A percentile compares a stretch with the other conserved stretches of the same genome.
phyloP scores from a whole-genome alignment of 2,113 vertebrate species.

The Sinocyclocheilus grahami region DNA sequence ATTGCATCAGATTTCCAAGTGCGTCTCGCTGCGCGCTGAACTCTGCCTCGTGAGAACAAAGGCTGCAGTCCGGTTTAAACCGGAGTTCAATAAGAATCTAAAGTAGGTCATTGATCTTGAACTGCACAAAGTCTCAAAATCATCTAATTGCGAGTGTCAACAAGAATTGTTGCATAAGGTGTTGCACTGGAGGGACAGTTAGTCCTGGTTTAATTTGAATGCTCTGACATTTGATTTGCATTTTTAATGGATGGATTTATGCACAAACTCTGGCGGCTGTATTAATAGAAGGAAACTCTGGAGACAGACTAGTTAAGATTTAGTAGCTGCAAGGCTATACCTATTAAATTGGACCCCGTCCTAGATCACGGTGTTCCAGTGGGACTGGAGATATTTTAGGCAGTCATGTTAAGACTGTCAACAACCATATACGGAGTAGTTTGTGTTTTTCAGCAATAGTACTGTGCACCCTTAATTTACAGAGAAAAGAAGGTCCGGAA shows the following conservation, averaged over 20 bases:
- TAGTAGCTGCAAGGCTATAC: conserved; percentile 24
- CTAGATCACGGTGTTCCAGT: conserved; percentile 41
- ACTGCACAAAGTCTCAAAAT: neutral
- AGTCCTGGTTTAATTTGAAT: neutral
- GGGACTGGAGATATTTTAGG: conserved; percentile 12
- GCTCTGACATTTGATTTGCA: neutral
- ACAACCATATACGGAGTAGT: too few species aligned
- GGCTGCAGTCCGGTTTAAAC: neutral
- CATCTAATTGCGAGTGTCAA: neutral
- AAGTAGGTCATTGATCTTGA: neutral
- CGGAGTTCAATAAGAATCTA: neutral
- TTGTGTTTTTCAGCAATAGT: too few species aligned
- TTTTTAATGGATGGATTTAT: neutral
- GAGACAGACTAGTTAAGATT: conserved; percentile 14
- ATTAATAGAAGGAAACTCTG: conserved; percentile 29
- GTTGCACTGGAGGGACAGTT: neutral
- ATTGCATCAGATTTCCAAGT: neutral
- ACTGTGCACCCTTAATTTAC: too few species aligned
- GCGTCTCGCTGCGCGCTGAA: neutral
- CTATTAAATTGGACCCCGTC: conserved; percentile 21
- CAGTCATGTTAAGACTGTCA: neutral
- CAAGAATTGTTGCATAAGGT: neutral
- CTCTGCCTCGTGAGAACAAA: neutral
- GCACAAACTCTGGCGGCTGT: neutral
- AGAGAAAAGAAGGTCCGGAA: too few species aligned